A percentile compares a stretch with the other conserved stretches of the same genome.
These are phyloP conservation scores for Erethizon dorsatum DNA, from an alignment of 2,797 vertebrate species.

Conservation along the genomic window DNA sequence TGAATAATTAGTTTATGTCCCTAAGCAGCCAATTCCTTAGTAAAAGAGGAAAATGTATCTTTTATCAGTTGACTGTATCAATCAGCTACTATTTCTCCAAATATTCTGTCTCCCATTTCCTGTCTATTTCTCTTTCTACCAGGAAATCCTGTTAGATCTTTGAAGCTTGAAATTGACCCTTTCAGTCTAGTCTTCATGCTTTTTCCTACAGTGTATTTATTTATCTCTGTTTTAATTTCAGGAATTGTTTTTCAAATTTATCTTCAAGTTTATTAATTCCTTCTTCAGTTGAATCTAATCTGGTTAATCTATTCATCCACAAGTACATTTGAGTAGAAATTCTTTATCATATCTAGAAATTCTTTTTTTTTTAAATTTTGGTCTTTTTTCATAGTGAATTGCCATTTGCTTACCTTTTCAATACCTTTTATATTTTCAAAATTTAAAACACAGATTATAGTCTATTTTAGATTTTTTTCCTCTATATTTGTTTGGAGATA, in stretches of 20 bases:
- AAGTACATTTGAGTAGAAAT: constrained; percentile 39
- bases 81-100: not conserved
- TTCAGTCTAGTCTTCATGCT: not conserved
- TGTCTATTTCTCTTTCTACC: not conserved
- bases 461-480: not conserved
- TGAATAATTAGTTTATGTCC: not conserved
- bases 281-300: constrained; percentile 5
- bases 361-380: not conserved
- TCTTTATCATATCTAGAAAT: not conserved
- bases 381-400: not conserved
- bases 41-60: constrained; percentile 7
- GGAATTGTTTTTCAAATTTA: constrained; percentile 31
- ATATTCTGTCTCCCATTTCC: constrained; percentile 23
- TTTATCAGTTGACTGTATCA: constrained; percentile 18
- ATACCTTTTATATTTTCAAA: constrained; percentile 32
- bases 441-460: not conserved
- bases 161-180: not conserved
- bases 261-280: constrained; percentile 25
- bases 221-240: not conserved
- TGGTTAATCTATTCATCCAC: not conserved
- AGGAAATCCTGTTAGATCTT: not conserved
- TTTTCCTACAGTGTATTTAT: not conserved
- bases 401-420: not conserved
- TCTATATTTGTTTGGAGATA: not conserved
- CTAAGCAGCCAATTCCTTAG: constrained; percentile 38